Evolutionary conservation across 2,113 vertebrate species (phyloP), one percentile per base, ranked within the genome.

Genomic region (Callipepla squamata): DNA sequence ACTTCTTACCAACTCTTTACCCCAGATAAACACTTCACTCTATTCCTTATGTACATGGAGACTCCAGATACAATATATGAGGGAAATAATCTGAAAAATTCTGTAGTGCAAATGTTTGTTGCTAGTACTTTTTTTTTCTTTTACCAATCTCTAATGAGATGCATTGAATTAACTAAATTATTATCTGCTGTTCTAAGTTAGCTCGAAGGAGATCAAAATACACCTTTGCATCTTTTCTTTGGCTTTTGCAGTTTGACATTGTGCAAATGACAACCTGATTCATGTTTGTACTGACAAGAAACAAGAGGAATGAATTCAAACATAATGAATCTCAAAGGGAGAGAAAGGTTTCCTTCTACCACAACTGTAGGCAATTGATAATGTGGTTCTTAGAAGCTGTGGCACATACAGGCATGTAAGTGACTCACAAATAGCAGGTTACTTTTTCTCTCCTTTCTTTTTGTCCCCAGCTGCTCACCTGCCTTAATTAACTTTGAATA

Each of bases 401-500:
- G 32, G 55, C 19, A 11, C n/a, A 32, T n/a, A 58, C 18, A 58
- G 55, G 32, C 32, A 58, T 12, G 30, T n/a, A 65, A 76, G 45
- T 28, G 45, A 87, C 48, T 89, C 70, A 78, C 15, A 62, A 63
- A 70, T 63, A 44, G 38, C 50, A 92, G 63, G 79, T 57, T 0
- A 32, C 94, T 73, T 93, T 72, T 75, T 85, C 48, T 67, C 68
- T 93, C 62, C 30, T 58, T 44, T 57, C 44, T 48, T 75, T 66
- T 68, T 36, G 32, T 82, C 38, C 66, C 74, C 40, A 87, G 84
- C 9, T 87, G 78, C 87, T 93, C 79, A 82, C 30, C 19, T 94
- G 66, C 69, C 48, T 89, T 84, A 75, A 79, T 80, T 90, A 90
- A 68, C 62, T 89, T 76, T 89, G 80, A 80, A 80, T 87, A 67